Conservation (phyloP, 1,140 invertebrate species). For the Elymnias hypermnestra region DNA sequence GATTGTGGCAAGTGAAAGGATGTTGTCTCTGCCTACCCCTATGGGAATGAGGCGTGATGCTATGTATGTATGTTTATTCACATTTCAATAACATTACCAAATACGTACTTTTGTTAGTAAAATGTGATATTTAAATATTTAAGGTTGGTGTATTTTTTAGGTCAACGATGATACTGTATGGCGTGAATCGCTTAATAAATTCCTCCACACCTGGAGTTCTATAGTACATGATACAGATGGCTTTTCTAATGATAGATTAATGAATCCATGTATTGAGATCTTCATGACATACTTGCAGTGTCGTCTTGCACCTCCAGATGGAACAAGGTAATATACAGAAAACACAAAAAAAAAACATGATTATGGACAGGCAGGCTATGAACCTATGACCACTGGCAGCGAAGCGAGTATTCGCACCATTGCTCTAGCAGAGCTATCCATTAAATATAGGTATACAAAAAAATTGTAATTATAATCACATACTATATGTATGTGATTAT, state of each 20-base stretch:
- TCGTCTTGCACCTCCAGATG: conserved; percentile 89
- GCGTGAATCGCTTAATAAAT: conserved; percentile 87
- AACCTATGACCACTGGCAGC: no score
- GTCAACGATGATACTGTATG: conserved; percentile 76
- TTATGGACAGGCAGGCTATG: no score
- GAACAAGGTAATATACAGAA: conserved; percentile 74
- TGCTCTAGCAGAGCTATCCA: no score
- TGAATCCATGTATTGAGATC: conserved; percentile 76
- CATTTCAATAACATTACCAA: no score
- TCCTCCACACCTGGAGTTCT: conserved; percentile 88
- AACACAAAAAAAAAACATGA: background rate
- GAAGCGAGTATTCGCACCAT: no score
- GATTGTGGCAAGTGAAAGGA: no score
- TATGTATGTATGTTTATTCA: no score
- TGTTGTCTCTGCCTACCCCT: background rate
- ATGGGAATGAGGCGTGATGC: no score
- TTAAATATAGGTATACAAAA: no score
- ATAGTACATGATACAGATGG: conserved; percentile 79
- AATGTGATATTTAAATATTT: no score
- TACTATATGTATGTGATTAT: no score
- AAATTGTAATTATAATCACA: no score
- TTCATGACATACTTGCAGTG: conserved; percentile 90
- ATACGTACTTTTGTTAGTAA: background rate
- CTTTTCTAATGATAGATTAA: conserved; percentile 74
- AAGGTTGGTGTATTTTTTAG: conserved; percentile 48